These are phyloP conservation scores for Nasonia oneida DNA, from an alignment of 2,888 invertebrate species.

Conservation along the genomic window DNA sequence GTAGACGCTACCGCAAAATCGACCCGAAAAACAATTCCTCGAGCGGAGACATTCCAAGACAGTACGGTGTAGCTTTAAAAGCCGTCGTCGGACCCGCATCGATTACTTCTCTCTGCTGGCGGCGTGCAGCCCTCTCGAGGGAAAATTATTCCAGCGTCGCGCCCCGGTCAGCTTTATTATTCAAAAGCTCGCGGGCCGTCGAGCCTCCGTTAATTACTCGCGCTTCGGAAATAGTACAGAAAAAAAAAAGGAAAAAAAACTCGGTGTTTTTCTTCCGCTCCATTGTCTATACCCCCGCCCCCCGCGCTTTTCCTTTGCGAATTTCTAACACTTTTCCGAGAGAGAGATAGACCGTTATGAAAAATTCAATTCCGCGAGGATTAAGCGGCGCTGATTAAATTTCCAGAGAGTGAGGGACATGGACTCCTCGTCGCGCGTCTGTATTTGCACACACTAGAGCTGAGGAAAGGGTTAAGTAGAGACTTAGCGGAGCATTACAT, in stretches of 20 bases:
- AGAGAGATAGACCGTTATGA: neutral
- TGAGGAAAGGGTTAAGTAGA: neutral
- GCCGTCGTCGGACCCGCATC: slow-evolving; percentile 16
- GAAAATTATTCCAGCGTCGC: slow-evolving; percentile 51
- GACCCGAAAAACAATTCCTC: neutral
- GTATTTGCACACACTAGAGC: neutral
- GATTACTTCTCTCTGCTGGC: neutral
- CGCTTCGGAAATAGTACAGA: neutral
- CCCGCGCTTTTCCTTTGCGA: neutral
- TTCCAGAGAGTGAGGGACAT: neutral
- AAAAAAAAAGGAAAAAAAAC: neutral
- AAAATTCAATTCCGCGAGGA: slow-evolving; percentile 8
- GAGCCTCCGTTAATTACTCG: slow-evolving; percentile 58
- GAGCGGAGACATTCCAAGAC: slow-evolving; percentile 10
- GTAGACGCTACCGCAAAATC: neutral
- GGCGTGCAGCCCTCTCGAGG: neutral
- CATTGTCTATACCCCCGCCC: neutral
- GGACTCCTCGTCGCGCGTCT: neutral
- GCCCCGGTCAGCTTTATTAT: slow-evolving; percentile 56
- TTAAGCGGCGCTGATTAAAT: neutral
- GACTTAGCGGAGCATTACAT: slow-evolving; percentile 3
- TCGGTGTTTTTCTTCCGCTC: neutral
- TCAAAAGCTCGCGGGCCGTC: slow-evolving; percentile 41
- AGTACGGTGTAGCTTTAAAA: neutral
- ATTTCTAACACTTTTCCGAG: neutral